Percentiles rank a stretch among this genome's conserved stretches.
Evolutionary conservation across 2,888 invertebrate species (phyloP).

Genomic region (Drosophila mercatorum): DNA sequence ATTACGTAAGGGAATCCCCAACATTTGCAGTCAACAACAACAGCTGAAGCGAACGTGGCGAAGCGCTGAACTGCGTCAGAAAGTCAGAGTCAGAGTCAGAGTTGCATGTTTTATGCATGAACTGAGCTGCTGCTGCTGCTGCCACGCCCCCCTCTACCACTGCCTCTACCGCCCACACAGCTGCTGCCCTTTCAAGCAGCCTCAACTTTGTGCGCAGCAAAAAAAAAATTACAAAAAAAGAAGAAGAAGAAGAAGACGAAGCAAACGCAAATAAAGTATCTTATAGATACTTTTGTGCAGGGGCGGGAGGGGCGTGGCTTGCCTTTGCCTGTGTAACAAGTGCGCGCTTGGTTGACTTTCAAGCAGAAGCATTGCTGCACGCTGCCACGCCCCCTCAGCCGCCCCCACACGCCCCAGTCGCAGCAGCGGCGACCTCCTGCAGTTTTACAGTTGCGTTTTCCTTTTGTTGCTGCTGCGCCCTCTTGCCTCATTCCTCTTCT

Average conservation of each 20-base stretch:
- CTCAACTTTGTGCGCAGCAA: conserved; percentile 3
- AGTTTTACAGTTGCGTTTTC: conserved; percentile 26
- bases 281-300: conserved; percentile 49
- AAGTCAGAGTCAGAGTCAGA: conserved; percentile 26
- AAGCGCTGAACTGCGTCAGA: conserved; percentile 56
- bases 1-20: conserved; percentile 84
- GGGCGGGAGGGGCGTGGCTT: neutral
- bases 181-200: neutral
- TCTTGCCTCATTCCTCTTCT: neutral
- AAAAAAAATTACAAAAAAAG: neutral
- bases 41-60: conserved; percentile 56
- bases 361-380: conserved; percentile 26
- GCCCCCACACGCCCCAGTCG: neutral
- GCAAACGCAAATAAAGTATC: conserved; percentile 55
- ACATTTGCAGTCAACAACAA: conserved; percentile 74
- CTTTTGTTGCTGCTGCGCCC: neutral
- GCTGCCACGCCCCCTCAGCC: neutral
- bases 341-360: conserved; percentile 61
- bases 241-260: neutral
- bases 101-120: conserved; percentile 71
- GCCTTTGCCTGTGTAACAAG: conserved; percentile 54
- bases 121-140: conserved; percentile 10
- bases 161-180: neutral
- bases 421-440: conserved; percentile 42
- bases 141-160: neutral